Percentiles rank a stretch among this genome's conserved stretches.
phyloP scores from a whole-genome alignment of 2,797 vertebrate species.

The Rhinoraja longicauda region DNA sequence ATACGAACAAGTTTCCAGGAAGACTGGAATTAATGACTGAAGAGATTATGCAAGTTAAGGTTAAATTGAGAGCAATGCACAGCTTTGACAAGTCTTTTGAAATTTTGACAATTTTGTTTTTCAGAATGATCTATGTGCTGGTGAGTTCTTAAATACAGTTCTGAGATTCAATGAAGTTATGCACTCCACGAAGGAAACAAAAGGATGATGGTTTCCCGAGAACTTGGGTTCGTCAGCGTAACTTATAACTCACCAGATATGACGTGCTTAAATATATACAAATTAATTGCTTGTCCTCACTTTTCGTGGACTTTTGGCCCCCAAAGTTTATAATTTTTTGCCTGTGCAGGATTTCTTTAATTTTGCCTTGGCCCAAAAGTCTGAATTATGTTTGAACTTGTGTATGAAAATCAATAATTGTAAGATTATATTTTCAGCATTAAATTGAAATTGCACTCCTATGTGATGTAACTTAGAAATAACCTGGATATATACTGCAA shows the following conservation, averaged over 20 bases:
- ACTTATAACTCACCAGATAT: not conserved
- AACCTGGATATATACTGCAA: slow-evolving; percentile 20
- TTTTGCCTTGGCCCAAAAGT: not conserved
- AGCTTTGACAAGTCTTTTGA: slow-evolving; percentile 1
- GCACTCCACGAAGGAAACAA: slow-evolving; percentile 20
- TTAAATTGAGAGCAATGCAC: not conserved
- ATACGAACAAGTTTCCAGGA: not conserved
- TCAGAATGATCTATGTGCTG: slow-evolving; percentile 97
- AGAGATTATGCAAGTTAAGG: not conserved
- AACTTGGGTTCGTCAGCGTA: slow-evolving; percentile 3
- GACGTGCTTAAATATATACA: not conserved
- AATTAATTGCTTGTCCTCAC: slow-evolving; percentile 22
- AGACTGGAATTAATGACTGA: not conserved
- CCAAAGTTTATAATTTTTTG: slow-evolving; percentile 40
- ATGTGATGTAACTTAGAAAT: not conserved
- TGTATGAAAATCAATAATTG: slow-evolving; percentile 18
- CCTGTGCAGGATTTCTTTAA: slow-evolving; percentile 17
- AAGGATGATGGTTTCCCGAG: slow-evolving; percentile 19
- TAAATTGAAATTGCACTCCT: slow-evolving; percentile 3
- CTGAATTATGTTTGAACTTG: slow-evolving; percentile 27
- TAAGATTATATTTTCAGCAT: slow-evolving; percentile 25
- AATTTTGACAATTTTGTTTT: slow-evolving; percentile 46
- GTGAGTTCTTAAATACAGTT: slow-evolving; percentile 83
- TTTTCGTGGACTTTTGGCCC: slow-evolving; percentile 43
- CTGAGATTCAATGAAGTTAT: slow-evolving; percentile 6